Evolutionary conservation across 2,113 vertebrate genomes (phyloP).

Genomic region (Lophochroa leadbeateri): DNA sequence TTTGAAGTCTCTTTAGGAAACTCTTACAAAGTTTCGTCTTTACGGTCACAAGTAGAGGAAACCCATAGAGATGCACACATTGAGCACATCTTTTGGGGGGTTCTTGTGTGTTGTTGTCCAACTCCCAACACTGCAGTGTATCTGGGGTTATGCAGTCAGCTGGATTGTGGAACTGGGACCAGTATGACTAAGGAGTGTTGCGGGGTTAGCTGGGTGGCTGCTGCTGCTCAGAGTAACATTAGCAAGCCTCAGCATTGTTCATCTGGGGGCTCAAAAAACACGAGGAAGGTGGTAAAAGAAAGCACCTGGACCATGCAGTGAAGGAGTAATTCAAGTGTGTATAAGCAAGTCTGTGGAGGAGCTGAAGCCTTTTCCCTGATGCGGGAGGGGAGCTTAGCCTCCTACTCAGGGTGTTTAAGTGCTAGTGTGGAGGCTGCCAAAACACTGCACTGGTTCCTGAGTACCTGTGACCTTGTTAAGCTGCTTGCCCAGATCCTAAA

Average conservation of each 20-base stretch:
- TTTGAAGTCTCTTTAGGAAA: not conserved
- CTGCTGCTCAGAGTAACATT: not conserved
- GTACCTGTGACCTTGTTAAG: not conserved
- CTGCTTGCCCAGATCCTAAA: not conserved
- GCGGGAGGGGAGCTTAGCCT: not conserved
- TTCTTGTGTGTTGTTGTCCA: not conserved
- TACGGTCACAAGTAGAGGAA: not conserved
- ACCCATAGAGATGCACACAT: not conserved
- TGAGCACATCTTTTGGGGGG: fast-evolving
- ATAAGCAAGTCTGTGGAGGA: not conserved
- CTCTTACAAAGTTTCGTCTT: not conserved
- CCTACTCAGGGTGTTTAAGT: not conserved
- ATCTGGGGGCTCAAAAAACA: not conserved
- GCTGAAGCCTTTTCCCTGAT: not conserved
- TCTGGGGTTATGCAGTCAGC: not conserved
- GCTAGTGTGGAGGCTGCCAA: not conserved
- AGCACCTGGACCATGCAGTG: not conserved
- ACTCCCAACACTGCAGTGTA: fast-evolving
- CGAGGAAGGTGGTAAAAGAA: not conserved
- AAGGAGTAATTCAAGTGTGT: not conserved
- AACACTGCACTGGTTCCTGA: not conserved
- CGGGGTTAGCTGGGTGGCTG: not conserved
- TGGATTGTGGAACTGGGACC: not conserved
- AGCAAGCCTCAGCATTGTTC: not conserved
- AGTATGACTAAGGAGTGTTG: not conserved